Evolutionary conservation across 1,140 invertebrate genomes (phyloP).

Genomic region (Brachionus plicatilis): DNA sequence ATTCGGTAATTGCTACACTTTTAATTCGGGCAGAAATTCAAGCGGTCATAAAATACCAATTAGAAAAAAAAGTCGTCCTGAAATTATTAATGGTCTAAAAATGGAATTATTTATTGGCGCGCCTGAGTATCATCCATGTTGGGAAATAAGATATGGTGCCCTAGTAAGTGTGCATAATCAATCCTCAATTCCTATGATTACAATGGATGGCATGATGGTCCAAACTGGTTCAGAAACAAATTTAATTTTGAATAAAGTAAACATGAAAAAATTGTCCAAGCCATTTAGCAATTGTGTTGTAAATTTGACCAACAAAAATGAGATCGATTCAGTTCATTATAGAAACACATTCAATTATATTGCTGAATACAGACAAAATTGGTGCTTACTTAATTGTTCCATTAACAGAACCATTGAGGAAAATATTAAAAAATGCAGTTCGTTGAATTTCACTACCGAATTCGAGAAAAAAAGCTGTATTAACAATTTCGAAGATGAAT

Average conservation of each 20-base stretch:
- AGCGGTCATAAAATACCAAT: background rate
- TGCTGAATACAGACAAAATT: background rate
- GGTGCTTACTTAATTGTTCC: background rate
- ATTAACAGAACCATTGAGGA: background rate
- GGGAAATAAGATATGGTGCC: background rate
- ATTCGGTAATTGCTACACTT: constrained; percentile 13
- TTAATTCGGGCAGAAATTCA: constrained; percentile 11
- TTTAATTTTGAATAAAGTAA: background rate
- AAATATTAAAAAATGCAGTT: background rate
- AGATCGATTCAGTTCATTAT: background rate
- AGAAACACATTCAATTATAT: background rate
- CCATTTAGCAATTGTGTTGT: background rate
- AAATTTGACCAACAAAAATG: background rate
- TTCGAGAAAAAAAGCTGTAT: background rate
- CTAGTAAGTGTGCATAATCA: background rate
- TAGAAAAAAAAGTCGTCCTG: background rate
- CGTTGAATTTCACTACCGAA: background rate
- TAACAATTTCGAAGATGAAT: background rate
- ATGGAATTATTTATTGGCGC: constrained; percentile 1
- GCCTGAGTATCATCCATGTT: constrained; percentile 10
- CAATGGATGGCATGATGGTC: background rate
- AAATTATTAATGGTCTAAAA: background rate
- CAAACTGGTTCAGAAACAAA: background rate
- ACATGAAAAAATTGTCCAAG: background rate
- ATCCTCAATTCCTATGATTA: background rate